Evolutionary conservation across 2,113 vertebrate genomes (phyloP), one percentile per base, ranked within the genome.

Genomic region (Trichechus manatus): DNA sequence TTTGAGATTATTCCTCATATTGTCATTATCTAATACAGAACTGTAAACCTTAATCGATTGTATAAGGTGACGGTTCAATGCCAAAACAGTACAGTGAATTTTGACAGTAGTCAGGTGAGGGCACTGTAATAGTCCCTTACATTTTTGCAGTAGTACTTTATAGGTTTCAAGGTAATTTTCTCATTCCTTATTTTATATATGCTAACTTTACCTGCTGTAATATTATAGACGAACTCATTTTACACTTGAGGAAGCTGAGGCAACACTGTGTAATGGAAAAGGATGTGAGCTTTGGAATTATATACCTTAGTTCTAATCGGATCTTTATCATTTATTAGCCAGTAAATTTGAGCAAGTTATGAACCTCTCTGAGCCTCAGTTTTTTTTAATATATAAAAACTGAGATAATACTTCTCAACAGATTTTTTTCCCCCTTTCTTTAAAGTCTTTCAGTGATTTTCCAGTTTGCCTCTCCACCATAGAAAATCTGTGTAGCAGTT

Each of bases 241-340:
- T 84, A 93, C 31, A 56, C 13, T 63, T 96, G 66, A 89, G 33
- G n/a, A 94, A 86, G n/a, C n/a, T 80, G 82, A 94, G 10, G 53
- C n/a, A 97, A 15, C 39, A 70, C 9, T 87, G 39, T 87, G 25
- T 91, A 63, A 61, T 80, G 17, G 39, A 85, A 95, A 95, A 56
- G 15, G 13, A 29, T 36, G 53, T 44, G 79, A 89, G 14, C 13
- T 85, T 97, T 78, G 74, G 87, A 94, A 78, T 96, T 90, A 70
- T 1, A 25, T 86, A 92, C 17, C 11, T 79, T 95, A 87, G 66
- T 80, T 94, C 59, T 95, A 29, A 75, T 81, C 72, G 89, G 91
- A 66, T 80, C 13, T 74, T 94, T n/a, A 77, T 89, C 33, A 15
- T 87, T 95, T 95, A 95, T 86, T 93, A 79, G 61, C 15, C 94